These are phyloP conservation scores for Barbus barbus DNA, from an alignment of 2,113 vertebrate genomes.

Conservation along the genomic window DNA sequence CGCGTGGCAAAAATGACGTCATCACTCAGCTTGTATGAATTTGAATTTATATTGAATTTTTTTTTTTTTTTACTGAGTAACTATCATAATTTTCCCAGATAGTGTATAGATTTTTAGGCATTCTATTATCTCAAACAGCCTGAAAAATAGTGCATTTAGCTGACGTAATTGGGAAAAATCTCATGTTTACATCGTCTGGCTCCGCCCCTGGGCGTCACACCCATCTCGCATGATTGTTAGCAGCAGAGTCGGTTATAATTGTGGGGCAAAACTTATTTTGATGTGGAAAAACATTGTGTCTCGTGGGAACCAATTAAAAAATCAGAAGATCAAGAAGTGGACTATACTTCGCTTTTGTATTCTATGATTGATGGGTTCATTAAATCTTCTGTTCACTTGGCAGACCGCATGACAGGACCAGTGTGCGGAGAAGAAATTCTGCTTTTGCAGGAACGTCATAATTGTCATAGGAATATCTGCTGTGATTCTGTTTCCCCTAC, in stretches of 20 bases:
- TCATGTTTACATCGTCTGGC: no score
- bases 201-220: background rate
- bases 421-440: conserved; percentile 43
- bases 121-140: no score
- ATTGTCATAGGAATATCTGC: conserved; percentile 57
- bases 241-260: conserved; percentile 43
- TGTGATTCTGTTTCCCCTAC: conserved; percentile 11
- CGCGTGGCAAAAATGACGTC: no score
- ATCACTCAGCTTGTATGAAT: no score
- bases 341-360: conserved; percentile 60
- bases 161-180: no score
- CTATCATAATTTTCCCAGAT: no score
- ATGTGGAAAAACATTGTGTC: conserved; percentile 61
- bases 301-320: conserved; percentile 74
- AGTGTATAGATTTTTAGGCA: no score
- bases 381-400: conserved; percentile 63
- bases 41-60: no score
- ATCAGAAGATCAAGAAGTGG: conserved; percentile 56
- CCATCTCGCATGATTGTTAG: background rate
- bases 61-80: no score
- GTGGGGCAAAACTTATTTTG: conserved; percentile 61
- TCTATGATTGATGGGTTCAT: conserved; percentile 67
- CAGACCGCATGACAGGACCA: conserved; percentile 53
- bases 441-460: conserved; percentile 43
- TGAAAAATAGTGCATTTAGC: no score